Conservation (phyloP, 2,797 vertebrate species). For the Chaetodon trifasciatus region DNA sequence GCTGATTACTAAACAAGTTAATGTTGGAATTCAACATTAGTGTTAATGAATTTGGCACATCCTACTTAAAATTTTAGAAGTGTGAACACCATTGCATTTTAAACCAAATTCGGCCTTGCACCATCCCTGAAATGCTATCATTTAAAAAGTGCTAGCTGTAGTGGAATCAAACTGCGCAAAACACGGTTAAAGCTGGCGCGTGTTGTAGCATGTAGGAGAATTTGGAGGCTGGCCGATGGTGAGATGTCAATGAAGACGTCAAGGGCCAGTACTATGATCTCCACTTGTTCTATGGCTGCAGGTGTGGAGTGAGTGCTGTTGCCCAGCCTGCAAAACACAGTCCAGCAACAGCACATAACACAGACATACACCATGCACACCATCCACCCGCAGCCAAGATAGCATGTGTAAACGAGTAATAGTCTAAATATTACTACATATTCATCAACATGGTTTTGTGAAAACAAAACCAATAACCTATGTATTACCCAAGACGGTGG, state of each 20-base stretch:
- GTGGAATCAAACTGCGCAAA: neutral
- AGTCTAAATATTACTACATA: neutral
- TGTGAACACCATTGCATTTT: neutral
- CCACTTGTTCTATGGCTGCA: constrained; percentile 90
- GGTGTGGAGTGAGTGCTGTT: constrained; percentile 88
- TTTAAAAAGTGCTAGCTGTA: neutral
- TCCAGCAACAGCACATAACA: constrained; percentile 86
- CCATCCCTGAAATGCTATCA: neutral
- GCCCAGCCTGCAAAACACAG: constrained; percentile 89
- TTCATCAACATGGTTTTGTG: neutral
- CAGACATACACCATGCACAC: constrained; percentile 91
- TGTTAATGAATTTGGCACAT: neutral
- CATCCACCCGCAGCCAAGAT: constrained; percentile 76
- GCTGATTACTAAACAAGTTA: neutral
- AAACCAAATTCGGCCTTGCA: neutral
- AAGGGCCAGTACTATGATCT: constrained; percentile 98
- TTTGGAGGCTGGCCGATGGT: constrained; percentile 90
- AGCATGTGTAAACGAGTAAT: neutral
- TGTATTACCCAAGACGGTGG: neutral
- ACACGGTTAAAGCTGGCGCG: neutral
- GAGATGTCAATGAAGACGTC: constrained; percentile 84
- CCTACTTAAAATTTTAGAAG: neutral
- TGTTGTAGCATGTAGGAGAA: constrained; percentile 79
- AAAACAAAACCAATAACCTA: neutral
- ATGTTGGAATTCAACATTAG: no score